A percentile compares a stretch with the other conserved stretches of the same genome.
Conservation (phyloP, 2,888 invertebrate genomes). For the Glomeris marginata region DNA sequence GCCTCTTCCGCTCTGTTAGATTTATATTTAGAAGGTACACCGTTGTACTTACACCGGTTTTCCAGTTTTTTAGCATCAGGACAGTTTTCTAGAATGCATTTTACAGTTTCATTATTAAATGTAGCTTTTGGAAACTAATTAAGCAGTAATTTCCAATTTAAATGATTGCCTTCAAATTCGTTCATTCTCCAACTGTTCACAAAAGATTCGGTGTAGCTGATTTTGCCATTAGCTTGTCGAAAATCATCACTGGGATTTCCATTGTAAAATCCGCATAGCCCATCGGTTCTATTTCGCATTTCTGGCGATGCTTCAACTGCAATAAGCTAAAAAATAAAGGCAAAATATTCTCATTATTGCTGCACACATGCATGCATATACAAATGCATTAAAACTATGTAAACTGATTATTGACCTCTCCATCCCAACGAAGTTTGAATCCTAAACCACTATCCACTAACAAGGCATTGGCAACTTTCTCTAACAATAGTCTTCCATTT, state of each 20-base stretch:
- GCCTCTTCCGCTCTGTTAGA: slow-evolving; percentile 37
- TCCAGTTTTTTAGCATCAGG: slow-evolving; percentile 38
- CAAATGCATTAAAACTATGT: slow-evolving; percentile 43
- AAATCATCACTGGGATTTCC: slow-evolving; percentile 54
- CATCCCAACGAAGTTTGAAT: slow-evolving; percentile 52
- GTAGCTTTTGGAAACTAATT: too few relatives aligned
- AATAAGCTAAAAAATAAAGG: not conserved
- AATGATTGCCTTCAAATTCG: slow-evolving; percentile 16
- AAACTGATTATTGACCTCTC: slow-evolving; percentile 34
- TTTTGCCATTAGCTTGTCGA: slow-evolving; percentile 41
- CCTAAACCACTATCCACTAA: slow-evolving; percentile 47
- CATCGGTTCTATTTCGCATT: slow-evolving; percentile 63
- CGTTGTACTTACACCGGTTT: slow-evolving; percentile 35
- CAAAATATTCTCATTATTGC: slow-evolving; percentile 5
- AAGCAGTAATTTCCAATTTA: not conserved
- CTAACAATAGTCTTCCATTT: slow-evolving; percentile 53
- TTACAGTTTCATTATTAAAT: not conserved
- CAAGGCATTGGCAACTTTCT: slow-evolving; percentile 53
- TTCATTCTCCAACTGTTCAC: slow-evolving; percentile 27
- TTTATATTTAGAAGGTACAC: slow-evolving; percentile 25
- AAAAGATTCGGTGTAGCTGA: slow-evolving; percentile 31
- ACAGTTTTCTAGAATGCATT: slow-evolving; percentile 38
- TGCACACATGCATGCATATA: too few relatives aligned
- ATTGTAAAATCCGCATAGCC: slow-evolving; percentile 65
- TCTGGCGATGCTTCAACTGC: not conserved